Evolutionary conservation across 2,888 invertebrate species (phyloP), one percentile per base, ranked within the genome.

Genomic region (Melanostoma scalare): DNA sequence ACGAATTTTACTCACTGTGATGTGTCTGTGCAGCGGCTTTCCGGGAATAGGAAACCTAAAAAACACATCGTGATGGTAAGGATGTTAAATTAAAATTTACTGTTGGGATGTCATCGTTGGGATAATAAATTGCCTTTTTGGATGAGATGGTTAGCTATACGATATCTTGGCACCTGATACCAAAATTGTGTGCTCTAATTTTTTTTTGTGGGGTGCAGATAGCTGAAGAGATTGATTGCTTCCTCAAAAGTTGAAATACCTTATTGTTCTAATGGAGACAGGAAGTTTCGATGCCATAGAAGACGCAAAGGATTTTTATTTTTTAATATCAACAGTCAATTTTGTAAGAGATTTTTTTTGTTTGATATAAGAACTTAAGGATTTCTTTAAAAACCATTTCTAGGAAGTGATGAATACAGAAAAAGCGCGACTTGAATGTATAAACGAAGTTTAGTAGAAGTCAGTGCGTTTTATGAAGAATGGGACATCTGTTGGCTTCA

Each of bases 61-160:
- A 35, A 36, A 44, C 53, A 55, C 55, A n/a, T 35, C 10, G 55
- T 65, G 65, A 10, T 60, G 46, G 67, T 46, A 52, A 69, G 79
- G 63, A 63, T 46, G 63, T 63, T 73, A 68, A 79, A 79, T 74
- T 74, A 79, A 79, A 79, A 74, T 74, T 60, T 60, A 79, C 50
- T 79, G 60, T n/a, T 40, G 55, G 48, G 60, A 67, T 74, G 79
- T 74, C 73, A 73, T 73, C 79, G 67, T 35, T 74, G 67, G 55
- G 48, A 73, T 74, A 74, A 79, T 79, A 68, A 74, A 79, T 79
- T 67, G 79, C 67, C 52, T 44, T 71, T 20, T 60, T 60, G 56
- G 63, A 33, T 44, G 42, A 65, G 56, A 71, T 65, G 73, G 38
- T 67, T 73, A 67, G 63, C 58, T 78, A 33, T 65, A 78, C 44